phyloP scores from a whole-genome alignment of 2,113 vertebrate genomes.

The Cyphomyrus discorhynchus region DNA sequence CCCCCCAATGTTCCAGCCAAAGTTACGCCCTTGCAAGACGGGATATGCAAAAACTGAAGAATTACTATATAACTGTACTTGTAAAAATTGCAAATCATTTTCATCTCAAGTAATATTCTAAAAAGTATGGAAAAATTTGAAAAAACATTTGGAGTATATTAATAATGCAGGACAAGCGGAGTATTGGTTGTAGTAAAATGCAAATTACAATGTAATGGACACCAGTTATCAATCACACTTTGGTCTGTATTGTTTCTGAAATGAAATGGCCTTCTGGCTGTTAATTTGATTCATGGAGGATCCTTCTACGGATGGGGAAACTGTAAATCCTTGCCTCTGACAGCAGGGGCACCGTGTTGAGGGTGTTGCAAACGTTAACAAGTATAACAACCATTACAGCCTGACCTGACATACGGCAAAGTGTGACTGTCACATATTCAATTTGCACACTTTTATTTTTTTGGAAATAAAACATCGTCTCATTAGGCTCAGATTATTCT shows the following conservation, averaged over 20 bases:
- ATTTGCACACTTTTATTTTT: conserved; percentile 43
- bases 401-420: conserved; percentile 41
- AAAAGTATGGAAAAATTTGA: not conserved
- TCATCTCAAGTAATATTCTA: not conserved
- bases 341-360: conserved; percentile 27
- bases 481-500: conserved; percentile 38
- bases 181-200: not conserved
- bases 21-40: not conserved
- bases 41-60: not conserved
- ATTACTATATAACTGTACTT: not conserved
- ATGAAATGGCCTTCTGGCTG: not conserved
- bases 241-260: not conserved
- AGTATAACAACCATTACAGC: conserved; percentile 45
- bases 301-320: not conserved
- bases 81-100: not conserved
- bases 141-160: not conserved
- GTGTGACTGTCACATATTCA: conserved; percentile 52
- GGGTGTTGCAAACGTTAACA: conserved; percentile 39
- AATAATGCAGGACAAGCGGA: not conserved
- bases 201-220: not conserved
- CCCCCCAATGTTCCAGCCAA: too few species aligned
- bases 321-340: not conserved
- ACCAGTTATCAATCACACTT: not conserved
- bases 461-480: conserved; percentile 18
- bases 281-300: not conserved